Conservation (phyloP, 2,888 invertebrate species). For the Volucella inanis region DNA sequence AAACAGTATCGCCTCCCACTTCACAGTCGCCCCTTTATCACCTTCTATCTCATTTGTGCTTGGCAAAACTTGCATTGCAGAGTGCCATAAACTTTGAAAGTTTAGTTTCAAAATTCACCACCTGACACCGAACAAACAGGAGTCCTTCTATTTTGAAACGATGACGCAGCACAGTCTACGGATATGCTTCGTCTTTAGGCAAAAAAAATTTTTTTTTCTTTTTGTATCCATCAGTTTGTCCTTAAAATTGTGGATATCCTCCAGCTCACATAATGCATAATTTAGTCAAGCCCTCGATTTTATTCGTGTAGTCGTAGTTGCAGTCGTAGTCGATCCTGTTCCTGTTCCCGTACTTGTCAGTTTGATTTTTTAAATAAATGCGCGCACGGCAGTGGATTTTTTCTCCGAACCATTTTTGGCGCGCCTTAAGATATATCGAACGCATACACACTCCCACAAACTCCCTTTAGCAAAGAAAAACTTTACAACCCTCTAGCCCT, state of each 20-base stretch:
- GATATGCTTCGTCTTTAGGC: conserved; percentile 4
- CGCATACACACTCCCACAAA: neutral
- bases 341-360: conserved; percentile 17
- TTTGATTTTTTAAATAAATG: conserved; percentile 43
- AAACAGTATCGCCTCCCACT: neutral
- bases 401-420: too few relatives aligned
- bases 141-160: neutral
- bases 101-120: conserved; percentile 21
- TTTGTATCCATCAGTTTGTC: too few relatives aligned
- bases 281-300: conserved; percentile 50
- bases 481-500: neutral
- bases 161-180: neutral
- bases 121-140: neutral
- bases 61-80: conserved; percentile 40
- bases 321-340: too few relatives aligned
- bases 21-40: neutral
- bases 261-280: conserved; percentile 42
- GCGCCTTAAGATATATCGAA: conserved; percentile 36
- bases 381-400: conserved; percentile 12
- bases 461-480: too few relatives aligned
- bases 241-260: conserved; percentile 51
- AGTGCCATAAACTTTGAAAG: conserved; percentile 50
- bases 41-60: conserved; percentile 1
- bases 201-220: neutral
- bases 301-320: neutral